Evolutionary conservation across 2,113 vertebrate genomes (phyloP).

Genomic region (Eupsittula cactorum): DNA sequence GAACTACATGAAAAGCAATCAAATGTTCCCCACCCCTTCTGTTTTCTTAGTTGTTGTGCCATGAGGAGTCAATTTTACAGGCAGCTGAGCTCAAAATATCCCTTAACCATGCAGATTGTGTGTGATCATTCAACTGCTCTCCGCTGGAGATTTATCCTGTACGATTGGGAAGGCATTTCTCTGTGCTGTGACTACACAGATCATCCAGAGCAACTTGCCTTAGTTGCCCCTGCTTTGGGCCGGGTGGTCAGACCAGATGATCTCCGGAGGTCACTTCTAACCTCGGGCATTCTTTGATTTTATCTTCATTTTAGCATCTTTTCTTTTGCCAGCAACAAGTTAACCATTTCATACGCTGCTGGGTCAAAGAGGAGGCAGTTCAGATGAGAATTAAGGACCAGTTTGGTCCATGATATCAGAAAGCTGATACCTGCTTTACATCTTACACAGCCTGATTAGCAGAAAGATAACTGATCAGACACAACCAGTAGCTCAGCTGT

Average conservation of each 20-base stretch:
- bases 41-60: neutral
- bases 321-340: neutral
- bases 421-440: neutral
- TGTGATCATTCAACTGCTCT: neutral
- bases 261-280: neutral
- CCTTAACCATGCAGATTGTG: neutral
- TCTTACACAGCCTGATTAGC: neutral
- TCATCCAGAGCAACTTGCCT: neutral
- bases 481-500: neutral
- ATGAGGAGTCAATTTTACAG: neutral
- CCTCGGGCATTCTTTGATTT: neutral
- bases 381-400: neutral
- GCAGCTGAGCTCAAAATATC: neutral
- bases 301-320: neutral
- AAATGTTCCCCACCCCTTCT: neutral
- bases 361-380: neutral
- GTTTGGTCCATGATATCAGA: neutral
- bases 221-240: neutral
- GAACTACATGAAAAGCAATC: neutral
- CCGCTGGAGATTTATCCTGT: neutral
- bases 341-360: neutral
- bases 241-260: rapidly evolving
- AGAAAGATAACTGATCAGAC: neutral
- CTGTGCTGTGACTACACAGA: neutral
- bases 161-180: neutral